phyloP scores from a whole-genome alignment of 2,888 invertebrate species.

The Sussaba pulchella region DNA sequence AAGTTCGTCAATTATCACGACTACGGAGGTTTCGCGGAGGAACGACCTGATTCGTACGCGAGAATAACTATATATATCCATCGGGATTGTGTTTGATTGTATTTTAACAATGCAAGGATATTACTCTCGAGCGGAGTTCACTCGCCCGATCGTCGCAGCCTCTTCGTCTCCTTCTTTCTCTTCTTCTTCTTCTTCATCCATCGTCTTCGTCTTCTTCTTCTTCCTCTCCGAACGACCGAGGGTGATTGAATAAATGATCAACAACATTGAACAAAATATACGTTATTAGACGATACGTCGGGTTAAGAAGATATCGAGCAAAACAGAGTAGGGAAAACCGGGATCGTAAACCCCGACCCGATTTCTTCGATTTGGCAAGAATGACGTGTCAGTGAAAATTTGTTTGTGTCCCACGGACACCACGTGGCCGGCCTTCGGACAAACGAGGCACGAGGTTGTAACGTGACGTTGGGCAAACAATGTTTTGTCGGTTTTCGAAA shows the following conservation, averaged over 20 bases:
- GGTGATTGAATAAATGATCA: constrained; percentile 44
- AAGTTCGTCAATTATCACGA: constrained; percentile 20
- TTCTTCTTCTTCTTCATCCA: no score
- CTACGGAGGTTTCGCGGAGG: constrained; percentile 24
- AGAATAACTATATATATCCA: constrained; percentile 20
- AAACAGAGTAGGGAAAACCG: constrained; percentile 8
- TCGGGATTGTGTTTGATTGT: not conserved
- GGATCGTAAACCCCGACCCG: not conserved
- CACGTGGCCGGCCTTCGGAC: constrained; percentile 8
- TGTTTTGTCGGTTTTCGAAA: not conserved
- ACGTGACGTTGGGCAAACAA: not conserved
- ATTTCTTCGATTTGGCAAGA: constrained; percentile 29
- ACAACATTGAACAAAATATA: constrained; percentile 23
- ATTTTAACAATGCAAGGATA: constrained; percentile 9
- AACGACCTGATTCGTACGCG: constrained; percentile 16
- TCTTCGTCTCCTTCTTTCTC: no score
- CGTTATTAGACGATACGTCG: not conserved
- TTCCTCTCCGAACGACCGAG: constrained; percentile 19
- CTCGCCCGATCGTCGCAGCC: constrained; percentile 15
- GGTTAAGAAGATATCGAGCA: not conserved
- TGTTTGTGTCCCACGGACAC: not conserved
- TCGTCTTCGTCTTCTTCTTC: not conserved
- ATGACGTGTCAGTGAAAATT: not conserved
- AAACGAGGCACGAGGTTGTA: not conserved
- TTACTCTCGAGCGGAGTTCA: constrained; percentile 46